Evolutionary conservation across 2,797 vertebrate genomes (phyloP).

Genomic region (Phoeniculus purpureus): DNA sequence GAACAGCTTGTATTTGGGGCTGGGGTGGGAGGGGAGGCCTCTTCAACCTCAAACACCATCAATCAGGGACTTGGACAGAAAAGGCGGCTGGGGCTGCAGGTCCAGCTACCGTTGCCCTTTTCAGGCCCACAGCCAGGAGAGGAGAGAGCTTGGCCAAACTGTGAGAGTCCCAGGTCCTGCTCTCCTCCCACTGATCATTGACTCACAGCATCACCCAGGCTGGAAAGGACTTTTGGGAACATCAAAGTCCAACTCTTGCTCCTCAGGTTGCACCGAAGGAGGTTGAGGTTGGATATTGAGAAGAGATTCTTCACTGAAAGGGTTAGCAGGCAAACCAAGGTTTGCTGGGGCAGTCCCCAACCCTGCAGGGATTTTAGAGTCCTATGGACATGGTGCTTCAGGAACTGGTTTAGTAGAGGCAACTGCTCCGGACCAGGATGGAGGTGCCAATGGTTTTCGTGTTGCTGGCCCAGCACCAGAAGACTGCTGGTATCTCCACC

Average conservation of each 20-base stretch:
- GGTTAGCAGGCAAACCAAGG: too few relatives aligned
- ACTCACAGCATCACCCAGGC: too few relatives aligned
- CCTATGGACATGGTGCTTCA: too few relatives aligned
- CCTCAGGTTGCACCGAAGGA: too few relatives aligned
- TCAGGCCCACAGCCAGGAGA: background rate
- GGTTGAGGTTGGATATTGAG: too few relatives aligned
- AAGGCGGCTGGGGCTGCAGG: background rate
- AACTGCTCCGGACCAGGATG: background rate
- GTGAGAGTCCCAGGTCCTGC: background rate
- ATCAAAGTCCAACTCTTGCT: too few relatives aligned
- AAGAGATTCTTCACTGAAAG: too few relatives aligned
- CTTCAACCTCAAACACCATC: background rate
- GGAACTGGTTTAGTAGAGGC: background rate
- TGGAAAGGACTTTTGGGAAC: too few relatives aligned
- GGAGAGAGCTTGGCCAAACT: background rate
- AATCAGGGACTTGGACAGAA: background rate
- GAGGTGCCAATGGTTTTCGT: background rate
- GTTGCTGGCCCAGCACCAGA: background rate
- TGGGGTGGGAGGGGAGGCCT: background rate
- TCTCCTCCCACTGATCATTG: background rate
- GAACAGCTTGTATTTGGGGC: background rate
- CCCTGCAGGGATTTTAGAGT: too few relatives aligned
- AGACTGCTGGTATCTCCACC: background rate
- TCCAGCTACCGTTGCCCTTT: slow-evolving; percentile 20
- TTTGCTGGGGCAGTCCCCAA: too few relatives aligned